Evolutionary conservation across 2,113 vertebrate species (phyloP), one percentile per base, ranked within the genome.

Genomic region (Tachysurus vachellii): DNA sequence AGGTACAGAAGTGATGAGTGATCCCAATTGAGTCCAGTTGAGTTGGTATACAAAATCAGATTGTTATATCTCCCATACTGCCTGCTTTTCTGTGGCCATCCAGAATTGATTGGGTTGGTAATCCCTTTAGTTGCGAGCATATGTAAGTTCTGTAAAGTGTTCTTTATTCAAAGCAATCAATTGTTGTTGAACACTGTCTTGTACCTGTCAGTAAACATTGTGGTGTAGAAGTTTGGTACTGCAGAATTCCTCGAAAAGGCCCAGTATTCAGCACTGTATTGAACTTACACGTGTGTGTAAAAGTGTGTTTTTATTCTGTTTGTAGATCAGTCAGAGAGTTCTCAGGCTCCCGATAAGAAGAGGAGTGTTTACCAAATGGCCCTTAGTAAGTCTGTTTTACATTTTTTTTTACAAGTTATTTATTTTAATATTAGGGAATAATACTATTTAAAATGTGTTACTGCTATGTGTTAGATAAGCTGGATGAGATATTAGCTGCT

Each of bases 321-420:
- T 88, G 91, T 93, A 98, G 97, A 97, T 70, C 97, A 96, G 1
- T 81, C 66, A 36, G 97, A 98, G 81, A 94, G 96, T 62, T 93
- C 96, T 36, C 96, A 96, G 89, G 94, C 93, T 90, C 94, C 97
- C 83, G 97, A 98, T 93, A 98, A 97, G 93, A 97, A 97, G 93
- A 95, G 96, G 91, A 98, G 96, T 1, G 97, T 98, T 88, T 98
- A 98, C 93, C 97, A 98, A 93, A 97, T 98, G 97, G 97, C 97
- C 56, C 93, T 98, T 90, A 98, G 97, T 98, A 96, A 96, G 95
- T 36, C 19, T 80, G 2, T 76, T 64, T 23, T 36, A 82, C 82
- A 31, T 85, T 75, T 21, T 86, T 19, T 59, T 54, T 19, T 3
- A 13, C 2, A 26, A 28, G 36, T 10, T 75, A n/a, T n/a, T n/a